These are phyloP conservation scores for Popillia japonica DNA, from an alignment of 1,140 invertebrate genomes.

Conservation along the genomic window DNA sequence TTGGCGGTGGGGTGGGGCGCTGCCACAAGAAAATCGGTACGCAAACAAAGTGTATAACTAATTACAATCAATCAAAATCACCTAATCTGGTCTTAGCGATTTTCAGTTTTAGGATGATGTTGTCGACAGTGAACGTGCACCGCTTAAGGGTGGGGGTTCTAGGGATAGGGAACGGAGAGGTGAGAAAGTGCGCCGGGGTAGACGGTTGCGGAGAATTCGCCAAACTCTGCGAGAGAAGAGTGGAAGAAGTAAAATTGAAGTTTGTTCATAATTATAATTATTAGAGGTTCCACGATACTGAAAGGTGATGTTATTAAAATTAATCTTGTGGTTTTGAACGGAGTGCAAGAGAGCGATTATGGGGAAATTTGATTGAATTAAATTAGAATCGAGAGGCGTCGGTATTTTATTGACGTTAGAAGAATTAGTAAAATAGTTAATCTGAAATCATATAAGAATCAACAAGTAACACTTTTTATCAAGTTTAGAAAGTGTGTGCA, in stretches of 20 bases:
- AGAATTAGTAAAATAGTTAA: too few relatives aligned
- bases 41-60: conserved; percentile 47
- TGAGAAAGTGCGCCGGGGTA: neutral
- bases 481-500: too few relatives aligned
- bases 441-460: too few relatives aligned
- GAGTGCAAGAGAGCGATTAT: neutral
- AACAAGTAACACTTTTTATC: too few relatives aligned
- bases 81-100: conserved; percentile 41
- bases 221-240: neutral
- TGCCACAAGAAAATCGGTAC: conserved; percentile 27
- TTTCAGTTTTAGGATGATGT: conserved; percentile 26
- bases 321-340: neutral
- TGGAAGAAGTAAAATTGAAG: conserved; percentile 27
- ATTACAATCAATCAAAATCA: conserved; percentile 48
- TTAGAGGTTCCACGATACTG: conserved; percentile 26
- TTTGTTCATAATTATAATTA: conserved; percentile 31
- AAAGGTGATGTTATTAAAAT: conserved; percentile 34
- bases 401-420: too few relatives aligned
- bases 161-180: neutral
- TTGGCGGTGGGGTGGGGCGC: neutral
- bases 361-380: conserved; percentile 42
- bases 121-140: neutral
- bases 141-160: neutral
- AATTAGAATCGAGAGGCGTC: neutral
- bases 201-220: neutral